Percentiles rank a stretch among this genome's conserved stretches.
Conservation (phyloP, 92 coral and sea anemone genomes). For the Blastomussa wellsi region DNA sequence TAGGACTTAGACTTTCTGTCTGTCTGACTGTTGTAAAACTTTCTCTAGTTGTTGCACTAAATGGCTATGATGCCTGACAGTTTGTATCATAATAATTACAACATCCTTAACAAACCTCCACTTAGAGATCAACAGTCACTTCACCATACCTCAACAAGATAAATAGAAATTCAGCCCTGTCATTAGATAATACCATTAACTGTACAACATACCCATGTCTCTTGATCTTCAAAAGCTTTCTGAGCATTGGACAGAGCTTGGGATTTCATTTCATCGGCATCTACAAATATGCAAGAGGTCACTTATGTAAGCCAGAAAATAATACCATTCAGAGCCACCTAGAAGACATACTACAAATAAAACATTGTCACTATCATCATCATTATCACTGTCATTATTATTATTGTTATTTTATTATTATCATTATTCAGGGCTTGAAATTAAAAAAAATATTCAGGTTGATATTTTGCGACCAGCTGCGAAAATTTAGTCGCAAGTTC, state of each 20-base stretch:
- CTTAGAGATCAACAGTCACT: not conserved
- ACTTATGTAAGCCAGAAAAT: not conserved
- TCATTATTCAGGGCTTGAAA: no score
- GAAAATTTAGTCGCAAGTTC: no score
- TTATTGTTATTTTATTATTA: no score
- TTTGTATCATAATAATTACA: not conserved
- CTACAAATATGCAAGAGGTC: constrained; percentile 36
- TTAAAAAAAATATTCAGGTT: no score
- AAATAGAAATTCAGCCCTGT: not conserved
- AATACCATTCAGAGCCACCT: no score
- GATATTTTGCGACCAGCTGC: no score
- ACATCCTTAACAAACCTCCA: not conserved
- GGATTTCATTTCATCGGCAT: constrained; percentile 88
- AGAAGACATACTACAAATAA: no score
- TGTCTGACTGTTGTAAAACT: no score
- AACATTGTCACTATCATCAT: no score
- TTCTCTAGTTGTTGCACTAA: not conserved
- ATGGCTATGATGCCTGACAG: not conserved
- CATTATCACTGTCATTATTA: no score
- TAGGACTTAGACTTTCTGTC: no score
- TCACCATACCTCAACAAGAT: not conserved
- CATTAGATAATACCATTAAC: not conserved
- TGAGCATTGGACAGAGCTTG: constrained; percentile 89
- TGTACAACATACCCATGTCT: constrained; percentile 70
- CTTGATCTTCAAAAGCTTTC: constrained; percentile 85